Evolutionary conservation across 2,888 invertebrate species (phyloP), one percentile per base, ranked within the genome.

Genomic region (Zaprionus bogoriensis): DNA sequence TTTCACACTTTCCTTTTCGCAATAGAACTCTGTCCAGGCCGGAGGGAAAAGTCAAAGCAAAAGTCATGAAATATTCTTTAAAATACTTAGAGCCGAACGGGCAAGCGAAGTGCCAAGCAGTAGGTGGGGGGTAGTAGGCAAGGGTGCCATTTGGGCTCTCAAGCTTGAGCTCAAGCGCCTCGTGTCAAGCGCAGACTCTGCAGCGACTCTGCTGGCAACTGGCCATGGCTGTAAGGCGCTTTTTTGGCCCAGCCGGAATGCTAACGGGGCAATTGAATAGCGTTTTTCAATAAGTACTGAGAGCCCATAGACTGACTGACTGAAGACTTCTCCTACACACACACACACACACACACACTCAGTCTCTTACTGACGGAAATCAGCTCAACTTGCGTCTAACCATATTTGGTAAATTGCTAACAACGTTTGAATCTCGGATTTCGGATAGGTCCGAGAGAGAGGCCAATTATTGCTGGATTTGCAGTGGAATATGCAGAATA

Each of bases 251-350:
- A 19, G 23, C 55, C 42, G 20, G 41, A 45, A 45, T 69, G 59
- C 48, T 67, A 77, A 72, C 81, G 63, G 69, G 78, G 67, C 78
- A 77, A 78, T 78, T 77, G 74, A 72, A 81, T 64, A 60, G 61
- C 69, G 67, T 71, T 77, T 78, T 78, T 67, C 74, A 78, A 74
- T 81, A 69, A 74, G 64, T 54, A 68, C 47, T 39, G 48, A 64
- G 47, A 20, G 27, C 27, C 54, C 62, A 52, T 59, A 62, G 57
- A 41, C 45, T 47, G 45, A 45, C 14, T 39, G 9, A 23, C 23
- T 19, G 38, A 39, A n/a, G 7, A 7, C 7, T 36, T 2, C 30
- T n/a, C n/a, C n/a, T n/a, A n/a, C n/a, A n/a, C n/a, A n/a, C n/a
- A n/a, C n/a, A n/a, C n/a, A 23, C 23, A 4, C 27, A 27, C 9